Conservation (phyloP, 2,797 vertebrate species). For the Protosalanx chinensis region DNA sequence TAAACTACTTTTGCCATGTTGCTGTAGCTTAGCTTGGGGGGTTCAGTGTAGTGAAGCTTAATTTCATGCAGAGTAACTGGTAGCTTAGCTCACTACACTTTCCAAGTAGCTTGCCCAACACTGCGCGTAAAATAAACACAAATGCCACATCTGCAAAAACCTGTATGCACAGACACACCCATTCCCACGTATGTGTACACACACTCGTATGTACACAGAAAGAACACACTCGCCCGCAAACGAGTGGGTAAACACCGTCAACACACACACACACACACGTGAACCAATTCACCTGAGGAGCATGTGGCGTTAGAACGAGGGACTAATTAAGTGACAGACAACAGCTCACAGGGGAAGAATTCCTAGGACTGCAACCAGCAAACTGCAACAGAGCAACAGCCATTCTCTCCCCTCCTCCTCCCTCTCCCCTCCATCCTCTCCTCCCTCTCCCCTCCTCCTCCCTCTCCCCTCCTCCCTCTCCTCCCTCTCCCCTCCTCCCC, state of each 20-base stretch:
- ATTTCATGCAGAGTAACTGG: no score
- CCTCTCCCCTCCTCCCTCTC: no score
- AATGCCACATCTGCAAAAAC: slow-evolving; percentile 8
- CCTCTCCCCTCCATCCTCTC: background rate
- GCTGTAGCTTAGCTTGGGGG: no score
- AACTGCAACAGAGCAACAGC: slow-evolving; percentile 11
- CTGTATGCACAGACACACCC: background rate
- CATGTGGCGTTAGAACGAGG: slow-evolving; percentile 15
- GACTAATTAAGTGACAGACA: slow-evolving; percentile 30
- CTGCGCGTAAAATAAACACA: slow-evolving; percentile 37
- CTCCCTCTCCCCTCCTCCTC: background rate
- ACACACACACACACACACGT: background rate
- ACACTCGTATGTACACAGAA: slow-evolving; percentile 13
- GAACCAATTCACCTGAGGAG: slow-evolving; percentile 12
- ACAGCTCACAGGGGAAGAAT: slow-evolving; percentile 21
- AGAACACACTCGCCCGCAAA: background rate
- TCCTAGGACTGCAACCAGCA: slow-evolving; percentile 18
- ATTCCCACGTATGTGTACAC: background rate
- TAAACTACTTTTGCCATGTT: no score
- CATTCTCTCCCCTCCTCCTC: no score
- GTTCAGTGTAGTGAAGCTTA: no score
- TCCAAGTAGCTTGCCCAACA: no score
- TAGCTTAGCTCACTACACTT: no score
- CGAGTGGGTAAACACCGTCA: background rate
- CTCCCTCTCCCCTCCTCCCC: no score